phyloP scores from a whole-genome alignment of 2,888 invertebrate genomes.

The Idaea biselata region DNA sequence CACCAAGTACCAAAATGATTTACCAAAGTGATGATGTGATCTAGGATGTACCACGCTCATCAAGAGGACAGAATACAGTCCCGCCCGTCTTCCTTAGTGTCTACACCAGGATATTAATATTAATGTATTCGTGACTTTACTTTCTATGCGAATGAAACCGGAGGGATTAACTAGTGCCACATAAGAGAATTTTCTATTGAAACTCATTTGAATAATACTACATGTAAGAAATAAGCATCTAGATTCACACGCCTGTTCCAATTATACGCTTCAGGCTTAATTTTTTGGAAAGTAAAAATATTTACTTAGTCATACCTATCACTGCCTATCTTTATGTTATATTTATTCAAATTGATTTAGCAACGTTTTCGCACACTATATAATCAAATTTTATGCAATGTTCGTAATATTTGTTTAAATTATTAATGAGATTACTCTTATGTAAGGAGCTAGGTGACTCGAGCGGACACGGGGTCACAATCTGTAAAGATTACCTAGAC shows the following conservation, averaged over 20 bases:
- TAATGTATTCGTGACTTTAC: no score
- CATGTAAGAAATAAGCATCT: neutral
- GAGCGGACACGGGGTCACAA: no score
- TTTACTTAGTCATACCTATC: neutral
- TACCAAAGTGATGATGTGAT: no score
- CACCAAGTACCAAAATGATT: no score
- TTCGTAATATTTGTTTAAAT: neutral
- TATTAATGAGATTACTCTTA: neutral
- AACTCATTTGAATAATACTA: neutral
- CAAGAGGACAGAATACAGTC: no score
- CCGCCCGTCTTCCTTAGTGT: no score
- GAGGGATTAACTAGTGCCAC: no score
- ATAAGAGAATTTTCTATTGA: neutral
- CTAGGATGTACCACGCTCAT: no score
- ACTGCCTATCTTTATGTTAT: neutral
- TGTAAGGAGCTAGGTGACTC: neutral
- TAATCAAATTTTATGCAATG: neutral
- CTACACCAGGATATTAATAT: no score
- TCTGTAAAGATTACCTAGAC: no score
- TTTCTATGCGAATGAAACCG: no score
- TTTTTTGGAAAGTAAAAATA: neutral
- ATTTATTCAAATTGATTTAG: neutral
- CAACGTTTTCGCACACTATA: neutral
- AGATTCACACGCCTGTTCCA: neutral
- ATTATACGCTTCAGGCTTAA: neutral